Evolutionary conservation across 2,888 invertebrate genomes (phyloP), one percentile per base, ranked within the genome.

Genomic region (Strigamia crassipes): DNA sequence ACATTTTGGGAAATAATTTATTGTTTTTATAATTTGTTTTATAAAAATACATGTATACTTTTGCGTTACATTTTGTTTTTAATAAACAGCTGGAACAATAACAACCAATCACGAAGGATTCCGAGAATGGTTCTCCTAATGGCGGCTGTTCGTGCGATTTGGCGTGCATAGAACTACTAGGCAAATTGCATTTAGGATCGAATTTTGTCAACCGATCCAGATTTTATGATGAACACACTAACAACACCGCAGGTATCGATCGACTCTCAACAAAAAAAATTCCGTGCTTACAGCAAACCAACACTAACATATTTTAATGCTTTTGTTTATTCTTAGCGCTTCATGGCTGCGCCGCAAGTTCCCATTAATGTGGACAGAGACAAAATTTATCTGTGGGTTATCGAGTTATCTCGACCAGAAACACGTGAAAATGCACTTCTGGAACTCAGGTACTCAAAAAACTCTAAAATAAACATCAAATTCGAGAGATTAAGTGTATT

Each of bases 361-460:
- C 73, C 81, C 46, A 79, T 84, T 51, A 83, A 84, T 81, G 93
- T 93, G 66, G 96, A 96, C 87, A 91, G 95, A 85, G 97, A 98
- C 86, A 94, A 95, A 88, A 94, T 97, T 83, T 96, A 94, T 87
- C 91, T 93, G 85, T 97, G 96, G 96, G 96, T 97, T 85, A 90
- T 93, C 83, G 96, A 97, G 88, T 89, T 99, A 79, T 94, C 96
- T 73, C 96, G 94, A 89, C 96, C 97, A 23, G 95, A 96, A 86
- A 97, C 96, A 0, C 91, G 99, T 78, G 99, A 99, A 90, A 96
- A 95, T 89, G 99, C 99, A 46, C 90, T 99, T n/a, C 90, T 97
- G 80, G 99, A 99, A 89, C 90, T 99, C 56, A 98, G 96, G 92
- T 92, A 86, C 42, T 1, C 1, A 15, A 42, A 42, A 5, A 13